Conservation (phyloP, 2,113 vertebrate genomes). For the Neotoma lepida region DNA sequence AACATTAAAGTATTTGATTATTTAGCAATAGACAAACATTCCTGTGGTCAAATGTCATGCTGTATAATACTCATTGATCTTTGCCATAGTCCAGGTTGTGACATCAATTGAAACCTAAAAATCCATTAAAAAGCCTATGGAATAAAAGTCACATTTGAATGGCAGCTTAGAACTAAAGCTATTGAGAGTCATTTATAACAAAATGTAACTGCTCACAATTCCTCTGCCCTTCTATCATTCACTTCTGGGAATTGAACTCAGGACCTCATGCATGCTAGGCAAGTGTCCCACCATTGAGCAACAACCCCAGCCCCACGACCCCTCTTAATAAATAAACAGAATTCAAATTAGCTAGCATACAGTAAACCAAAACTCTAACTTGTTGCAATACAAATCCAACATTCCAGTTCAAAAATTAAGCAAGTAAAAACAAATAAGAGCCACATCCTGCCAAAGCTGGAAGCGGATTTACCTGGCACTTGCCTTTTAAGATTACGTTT, state of each 20-base stretch:
- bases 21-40: neutral
- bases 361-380: conserved; percentile 28
- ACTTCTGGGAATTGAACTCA: neutral
- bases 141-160: neutral
- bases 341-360: conserved; percentile 13
- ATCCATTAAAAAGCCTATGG: neutral
- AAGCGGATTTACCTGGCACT: conserved; percentile 13
- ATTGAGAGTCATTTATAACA: neutral
- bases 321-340: neutral
- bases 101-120: neutral
- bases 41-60: neutral
- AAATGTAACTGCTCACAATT: neutral
- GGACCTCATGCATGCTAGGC: neutral
- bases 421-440: conserved; percentile 66
- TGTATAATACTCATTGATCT: neutral
- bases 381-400: conserved; percentile 43
- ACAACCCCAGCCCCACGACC: neutral
- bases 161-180: neutral
- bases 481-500: neutral
- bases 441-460: conserved; percentile 33
- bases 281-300: neutral
- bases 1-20: conserved; percentile 20
- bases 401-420: conserved; percentile 64
- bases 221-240: neutral
- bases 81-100: neutral